Conservation (phyloP, 2,113 vertebrate genomes). For the Montifringilla adamsi region DNA sequence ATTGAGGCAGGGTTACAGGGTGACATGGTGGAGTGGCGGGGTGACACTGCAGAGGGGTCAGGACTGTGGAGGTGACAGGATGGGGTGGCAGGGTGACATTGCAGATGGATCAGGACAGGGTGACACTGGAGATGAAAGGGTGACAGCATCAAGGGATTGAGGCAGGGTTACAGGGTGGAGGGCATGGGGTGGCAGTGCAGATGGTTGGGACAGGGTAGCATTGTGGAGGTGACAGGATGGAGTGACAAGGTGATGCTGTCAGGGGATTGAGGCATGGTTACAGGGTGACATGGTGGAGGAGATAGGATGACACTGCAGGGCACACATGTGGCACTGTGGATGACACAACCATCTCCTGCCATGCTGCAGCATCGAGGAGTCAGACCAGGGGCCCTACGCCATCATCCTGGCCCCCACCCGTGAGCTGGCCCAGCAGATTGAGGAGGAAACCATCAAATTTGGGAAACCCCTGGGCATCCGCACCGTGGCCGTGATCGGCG, state of each 20-base stretch:
- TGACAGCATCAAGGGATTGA: no score
- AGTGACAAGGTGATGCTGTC: not conserved
- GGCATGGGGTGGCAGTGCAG: not conserved
- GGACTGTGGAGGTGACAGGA: not conserved
- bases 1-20: not conserved
- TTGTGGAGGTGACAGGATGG: no score
- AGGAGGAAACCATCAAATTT: conserved; percentile 98
- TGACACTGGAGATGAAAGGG: accelerated
- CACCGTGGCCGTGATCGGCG: conserved; percentile 95
- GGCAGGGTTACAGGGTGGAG: not conserved
- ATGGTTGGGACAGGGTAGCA: not conserved
- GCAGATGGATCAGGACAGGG: not conserved
- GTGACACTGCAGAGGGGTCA: not conserved
- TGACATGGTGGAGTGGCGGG: no score
- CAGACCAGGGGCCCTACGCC: conserved; percentile 95
- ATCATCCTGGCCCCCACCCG: conserved; percentile 96
- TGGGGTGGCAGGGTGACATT: no score
- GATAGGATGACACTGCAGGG: no score
- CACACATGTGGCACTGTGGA: accelerated
- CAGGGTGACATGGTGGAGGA: not conserved
- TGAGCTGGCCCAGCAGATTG: conserved; percentile 97
- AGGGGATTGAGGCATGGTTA: not conserved
- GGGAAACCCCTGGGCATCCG: conserved; percentile 95
- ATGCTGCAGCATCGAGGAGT: conserved; percentile 87
- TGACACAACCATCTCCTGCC: not conserved